A percentile compares a stretch with the other conserved stretches of the same genome.
Evolutionary conservation across 1,140 invertebrate genomes (phyloP).

Genomic region (Venturia canescens): DNA sequence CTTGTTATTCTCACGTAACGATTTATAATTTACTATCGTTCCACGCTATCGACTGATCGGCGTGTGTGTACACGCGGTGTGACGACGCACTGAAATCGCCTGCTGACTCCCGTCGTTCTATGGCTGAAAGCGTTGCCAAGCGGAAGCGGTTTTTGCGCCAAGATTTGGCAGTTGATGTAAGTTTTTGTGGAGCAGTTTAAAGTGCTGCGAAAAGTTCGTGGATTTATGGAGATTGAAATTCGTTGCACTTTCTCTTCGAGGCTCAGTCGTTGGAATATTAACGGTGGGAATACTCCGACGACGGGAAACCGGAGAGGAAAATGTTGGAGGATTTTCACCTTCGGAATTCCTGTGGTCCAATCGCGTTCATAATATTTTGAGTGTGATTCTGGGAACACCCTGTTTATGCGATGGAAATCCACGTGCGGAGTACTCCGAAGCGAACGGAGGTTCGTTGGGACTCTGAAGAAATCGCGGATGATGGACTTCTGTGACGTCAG

Average conservation of each 20-base stretch:
- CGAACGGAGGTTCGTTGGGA: background rate
- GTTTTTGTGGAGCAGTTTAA: no score
- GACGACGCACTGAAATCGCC: background rate
- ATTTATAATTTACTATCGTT: background rate
- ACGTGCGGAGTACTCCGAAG: no score
- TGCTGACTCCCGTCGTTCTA: background rate
- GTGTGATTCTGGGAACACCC: background rate
- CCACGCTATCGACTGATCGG: background rate
- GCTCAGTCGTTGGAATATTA: no score
- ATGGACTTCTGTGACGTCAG: slow-evolving; percentile 45
- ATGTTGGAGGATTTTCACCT: no score
- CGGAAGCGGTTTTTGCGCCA: background rate
- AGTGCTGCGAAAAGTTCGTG: no score
- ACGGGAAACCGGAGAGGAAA: no score
- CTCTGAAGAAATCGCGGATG: background rate
- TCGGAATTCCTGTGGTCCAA: no score
- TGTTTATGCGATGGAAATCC: background rate
- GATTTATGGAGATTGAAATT: no score
- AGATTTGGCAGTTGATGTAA: no score
- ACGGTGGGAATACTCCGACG: no score
- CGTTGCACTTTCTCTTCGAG: no score
- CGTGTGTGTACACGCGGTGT: background rate
- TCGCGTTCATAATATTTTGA: no score
- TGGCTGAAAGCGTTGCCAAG: background rate
- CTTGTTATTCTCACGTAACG: background rate